phyloP scores from a whole-genome alignment of 2,797 vertebrate species.

The Neosilurus mollespiculum region DNA sequence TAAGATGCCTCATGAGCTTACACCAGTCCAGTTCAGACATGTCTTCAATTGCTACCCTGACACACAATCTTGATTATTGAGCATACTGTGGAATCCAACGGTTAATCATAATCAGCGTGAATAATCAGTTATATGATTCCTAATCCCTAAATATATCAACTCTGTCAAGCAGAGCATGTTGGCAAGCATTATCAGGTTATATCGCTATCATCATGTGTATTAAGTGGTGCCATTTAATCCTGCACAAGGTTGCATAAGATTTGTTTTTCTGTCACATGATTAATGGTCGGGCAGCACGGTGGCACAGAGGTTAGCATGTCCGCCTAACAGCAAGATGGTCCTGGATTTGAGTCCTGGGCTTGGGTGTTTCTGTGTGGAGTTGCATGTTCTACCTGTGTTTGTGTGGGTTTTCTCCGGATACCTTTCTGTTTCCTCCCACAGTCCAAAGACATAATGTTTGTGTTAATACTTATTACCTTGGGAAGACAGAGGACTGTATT shows the following conservation, averaged over 20 bases:
- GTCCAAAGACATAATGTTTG: too few relatives aligned
- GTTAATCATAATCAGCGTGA: not conserved
- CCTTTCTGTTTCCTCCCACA: too few relatives aligned
- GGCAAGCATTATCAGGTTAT: not conserved
- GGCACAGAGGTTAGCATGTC: too few relatives aligned
- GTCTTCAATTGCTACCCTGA: not conserved
- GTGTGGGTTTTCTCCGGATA: too few relatives aligned
- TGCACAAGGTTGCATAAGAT: not conserved
- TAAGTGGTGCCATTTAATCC: not conserved
- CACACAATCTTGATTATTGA: not conserved
- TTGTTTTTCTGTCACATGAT: not conserved
- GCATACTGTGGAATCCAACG: not conserved
- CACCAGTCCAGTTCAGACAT: not conserved
- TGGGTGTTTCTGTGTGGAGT: too few relatives aligned
- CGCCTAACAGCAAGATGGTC: too few relatives aligned
- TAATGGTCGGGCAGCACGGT: not conserved
- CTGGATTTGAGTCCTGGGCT: too few relatives aligned
- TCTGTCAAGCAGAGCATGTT: not conserved
- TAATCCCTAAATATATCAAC: not conserved
- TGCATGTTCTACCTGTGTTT: too few relatives aligned
- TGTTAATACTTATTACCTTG: too few relatives aligned
- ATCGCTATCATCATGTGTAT: not conserved
- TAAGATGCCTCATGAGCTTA: not conserved
- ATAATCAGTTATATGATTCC: not conserved
- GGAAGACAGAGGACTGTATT: too few relatives aligned